These are phyloP conservation scores for Phrynocephalus forsythii DNA, from an alignment of 2,797 vertebrate species.

Conservation along the genomic window DNA sequence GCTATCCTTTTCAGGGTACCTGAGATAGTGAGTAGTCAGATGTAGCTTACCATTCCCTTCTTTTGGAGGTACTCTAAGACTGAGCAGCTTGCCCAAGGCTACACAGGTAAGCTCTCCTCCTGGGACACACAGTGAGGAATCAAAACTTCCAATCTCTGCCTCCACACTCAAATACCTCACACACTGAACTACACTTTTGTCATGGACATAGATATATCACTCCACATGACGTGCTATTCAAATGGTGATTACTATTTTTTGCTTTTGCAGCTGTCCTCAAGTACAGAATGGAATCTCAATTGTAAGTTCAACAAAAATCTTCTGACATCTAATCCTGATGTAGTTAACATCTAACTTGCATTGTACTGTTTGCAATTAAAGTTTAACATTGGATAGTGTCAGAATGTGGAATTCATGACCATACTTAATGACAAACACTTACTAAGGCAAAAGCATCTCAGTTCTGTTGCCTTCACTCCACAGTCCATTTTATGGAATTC, in stretches of 20 bases:
- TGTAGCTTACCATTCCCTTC: too few species aligned
- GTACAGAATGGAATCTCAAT: neutral
- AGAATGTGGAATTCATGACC: fast-evolving
- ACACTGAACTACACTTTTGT: too few species aligned
- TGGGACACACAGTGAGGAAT: too few species aligned
- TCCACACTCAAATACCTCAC: too few species aligned
- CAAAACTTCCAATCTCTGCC: too few species aligned
- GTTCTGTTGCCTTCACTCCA: neutral
- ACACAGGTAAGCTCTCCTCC: too few species aligned
- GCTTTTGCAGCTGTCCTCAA: neutral
- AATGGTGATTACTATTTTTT: neutral
- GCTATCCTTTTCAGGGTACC: too few species aligned
- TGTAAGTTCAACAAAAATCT: neutral
- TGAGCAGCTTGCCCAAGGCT: too few species aligned
- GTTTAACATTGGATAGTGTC: neutral
- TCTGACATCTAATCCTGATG: neutral
- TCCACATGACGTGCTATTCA: neutral
- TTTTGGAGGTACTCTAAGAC: too few species aligned
- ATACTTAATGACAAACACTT: neutral
- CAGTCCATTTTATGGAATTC: neutral
- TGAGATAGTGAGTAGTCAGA: too few species aligned
- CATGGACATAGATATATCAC: neutral
- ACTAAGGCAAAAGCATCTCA: constrained; percentile 26
- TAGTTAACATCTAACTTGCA: neutral
- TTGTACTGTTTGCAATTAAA: constrained; percentile 19